Conservation (phyloP, 2,888 invertebrate genomes). For the Prostheceraeus crozeri region DNA sequence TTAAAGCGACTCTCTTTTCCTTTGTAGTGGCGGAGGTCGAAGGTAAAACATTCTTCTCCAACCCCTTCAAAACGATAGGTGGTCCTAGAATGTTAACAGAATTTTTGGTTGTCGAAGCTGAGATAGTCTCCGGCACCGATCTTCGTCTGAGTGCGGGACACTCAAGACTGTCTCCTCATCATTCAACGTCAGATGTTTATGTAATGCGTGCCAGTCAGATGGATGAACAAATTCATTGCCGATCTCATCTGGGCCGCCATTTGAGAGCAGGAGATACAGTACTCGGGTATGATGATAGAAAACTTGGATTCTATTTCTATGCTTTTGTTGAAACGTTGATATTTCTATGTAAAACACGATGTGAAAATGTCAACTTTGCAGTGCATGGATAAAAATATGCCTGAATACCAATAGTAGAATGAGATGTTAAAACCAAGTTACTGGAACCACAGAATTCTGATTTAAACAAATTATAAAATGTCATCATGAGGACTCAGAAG, state of each 20-base stretch:
- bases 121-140: slow-evolving; percentile 62
- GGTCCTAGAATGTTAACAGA: slow-evolving; percentile 81
- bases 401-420: no score
- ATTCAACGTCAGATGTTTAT: slow-evolving; percentile 85
- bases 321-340: no score
- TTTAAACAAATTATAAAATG: no score
- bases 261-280: slow-evolving; percentile 85
- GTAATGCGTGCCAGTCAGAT: slow-evolving; percentile 69
- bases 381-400: no score
- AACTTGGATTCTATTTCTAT: no score
- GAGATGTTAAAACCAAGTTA: no score
- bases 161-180: slow-evolving; percentile 58
- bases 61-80: slow-evolving; percentile 62
- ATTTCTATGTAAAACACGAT: no score
- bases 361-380: no score
- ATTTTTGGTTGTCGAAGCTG: slow-evolving; percentile 88
- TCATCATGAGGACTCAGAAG: no score
- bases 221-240: slow-evolving; percentile 72
- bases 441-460: no score
- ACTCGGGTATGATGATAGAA: no score
- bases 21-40: slow-evolving; percentile 38
- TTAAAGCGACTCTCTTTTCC: no score
- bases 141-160: neutral
- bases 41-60: slow-evolving; percentile 33
- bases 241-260: slow-evolving; percentile 86